A percentile compares a stretch with the other conserved stretches of the same genome.
These are phyloP conservation scores for Leptatherina wallacei DNA, from an alignment of 2,797 vertebrate species.

Conservation along the genomic window DNA sequence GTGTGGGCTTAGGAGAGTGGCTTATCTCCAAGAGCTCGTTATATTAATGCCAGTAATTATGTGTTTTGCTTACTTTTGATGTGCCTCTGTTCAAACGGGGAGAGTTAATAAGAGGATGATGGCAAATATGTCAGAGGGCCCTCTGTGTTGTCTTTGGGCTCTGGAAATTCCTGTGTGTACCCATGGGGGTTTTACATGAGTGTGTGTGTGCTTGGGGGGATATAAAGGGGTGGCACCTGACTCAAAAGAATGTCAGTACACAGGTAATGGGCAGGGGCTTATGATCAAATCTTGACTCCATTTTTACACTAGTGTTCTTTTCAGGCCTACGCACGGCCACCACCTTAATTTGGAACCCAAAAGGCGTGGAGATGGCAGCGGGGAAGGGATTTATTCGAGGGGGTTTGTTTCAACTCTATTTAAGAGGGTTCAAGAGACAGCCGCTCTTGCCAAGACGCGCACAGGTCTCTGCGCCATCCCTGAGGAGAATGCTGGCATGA, in stretches of 20 bases:
- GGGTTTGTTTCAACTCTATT: conserved; percentile 68
- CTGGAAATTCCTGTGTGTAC: conserved; percentile 72
- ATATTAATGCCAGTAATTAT: conserved; percentile 91
- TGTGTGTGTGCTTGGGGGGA: conserved; percentile 13
- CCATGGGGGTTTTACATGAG: conserved; percentile 32
- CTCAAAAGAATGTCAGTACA: conserved; percentile 71
- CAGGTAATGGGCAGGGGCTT: conserved; percentile 72
- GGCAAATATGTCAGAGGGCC: conserved; percentile 79
- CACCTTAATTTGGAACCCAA: conserved; percentile 50
- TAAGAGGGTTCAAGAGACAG: conserved; percentile 64
- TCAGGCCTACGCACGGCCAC: conserved; percentile 39
- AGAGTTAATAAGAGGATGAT: conserved; percentile 81
- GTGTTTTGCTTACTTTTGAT: conserved; percentile 88
- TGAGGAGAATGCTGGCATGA: conserved; percentile 67
- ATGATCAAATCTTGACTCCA: conserved; percentile 74
- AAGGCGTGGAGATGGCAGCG: conserved; percentile 39
- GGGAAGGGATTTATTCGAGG: conserved; percentile 33
- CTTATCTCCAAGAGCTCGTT: conserved; percentile 88
- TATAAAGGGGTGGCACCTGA: conserved; percentile 53
- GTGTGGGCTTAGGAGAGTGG: conserved; percentile 80
- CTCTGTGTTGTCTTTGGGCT: conserved; percentile 75
- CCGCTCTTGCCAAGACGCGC: conserved; percentile 58
- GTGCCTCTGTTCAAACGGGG: conserved; percentile 81
- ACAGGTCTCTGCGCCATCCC: conserved; percentile 62
- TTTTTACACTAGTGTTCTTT: conserved; percentile 69